Evolutionary conservation across 2,113 vertebrate genomes (phyloP), one percentile per base, ranked within the genome.

Genomic region (Hystrix cristata): DNA sequence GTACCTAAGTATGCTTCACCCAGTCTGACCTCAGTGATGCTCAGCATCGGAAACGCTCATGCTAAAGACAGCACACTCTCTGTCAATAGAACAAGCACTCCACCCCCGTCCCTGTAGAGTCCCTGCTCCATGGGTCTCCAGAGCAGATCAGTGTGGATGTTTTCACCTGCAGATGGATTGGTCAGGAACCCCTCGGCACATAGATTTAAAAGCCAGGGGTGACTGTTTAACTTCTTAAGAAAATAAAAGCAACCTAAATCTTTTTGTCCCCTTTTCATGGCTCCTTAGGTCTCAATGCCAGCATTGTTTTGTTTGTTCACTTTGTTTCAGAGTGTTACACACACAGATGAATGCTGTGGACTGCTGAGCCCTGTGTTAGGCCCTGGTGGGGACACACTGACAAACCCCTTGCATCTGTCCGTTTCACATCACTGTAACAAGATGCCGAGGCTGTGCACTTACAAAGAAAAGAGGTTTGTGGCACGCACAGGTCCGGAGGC

Each of bases 1-100:
- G 90, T 76, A 98, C 97, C 97, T 98, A 97, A 98, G 97, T 97
- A 96, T 72, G 18, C 94, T 94, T 97, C 93, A 93, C 97, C 96
- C 95, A 97, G 69, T 98, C 97, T 98, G 97, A 98, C 96, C 96
- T 97, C 88, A 93, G 90, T 53, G 97, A 90, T 62, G 72, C 71
- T 5, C 0, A 94, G 79, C 43, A 67, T 48, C 27, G 25, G 65
- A 79, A 93, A 82, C 19, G 48, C 3, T 3, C 86, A 84, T 94
- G 46, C 97, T 97, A 95, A 95, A 79, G 85, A 65, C 34, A 67
- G 90, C 59, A 96, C 88, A 97, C 64, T n/a, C 62, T 87, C 72
- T 91, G 27, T 88, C 94, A 83, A 94, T 67, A 92, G 83, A 98
- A 80, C 2, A 43, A 95, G 87, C 19, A 38, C 83, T 78, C 31